Percentiles rank a stretch among this genome's conserved stretches.
These are phyloP conservation scores for Rhingia rostrata DNA, from an alignment of 2,888 invertebrate genomes.

Conservation along the genomic window DNA sequence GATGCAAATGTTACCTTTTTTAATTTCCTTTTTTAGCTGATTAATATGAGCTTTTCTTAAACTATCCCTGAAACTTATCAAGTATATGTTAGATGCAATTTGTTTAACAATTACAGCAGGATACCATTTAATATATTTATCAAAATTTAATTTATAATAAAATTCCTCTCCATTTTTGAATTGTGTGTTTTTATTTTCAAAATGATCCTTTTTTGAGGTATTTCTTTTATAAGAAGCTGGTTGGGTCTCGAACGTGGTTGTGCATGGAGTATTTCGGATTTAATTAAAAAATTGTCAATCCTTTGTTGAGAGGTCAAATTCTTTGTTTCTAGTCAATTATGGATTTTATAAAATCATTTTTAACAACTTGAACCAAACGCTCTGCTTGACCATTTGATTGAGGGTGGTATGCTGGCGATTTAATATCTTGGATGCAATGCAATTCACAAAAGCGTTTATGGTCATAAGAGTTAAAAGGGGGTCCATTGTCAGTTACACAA, in stretches of 20 bases:
- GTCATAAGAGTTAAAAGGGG: conserved; percentile 13
- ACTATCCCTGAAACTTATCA: conserved; percentile 20
- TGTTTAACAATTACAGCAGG: conserved; percentile 28
- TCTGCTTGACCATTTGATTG: too few relatives aligned
- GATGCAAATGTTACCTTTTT: too few relatives aligned
- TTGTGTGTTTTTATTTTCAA: too few relatives aligned
- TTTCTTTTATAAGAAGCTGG: too few relatives aligned
- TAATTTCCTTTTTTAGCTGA: too few relatives aligned
- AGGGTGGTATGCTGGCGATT: conserved; percentile 28
- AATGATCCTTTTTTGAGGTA: too few relatives aligned
- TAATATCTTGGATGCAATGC: conserved; percentile 36
- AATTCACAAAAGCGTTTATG: conserved; percentile 32
- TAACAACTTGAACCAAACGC: conserved; percentile 25
- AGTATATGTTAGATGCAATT: conserved; percentile 27
- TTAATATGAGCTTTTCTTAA: conserved; percentile 28
- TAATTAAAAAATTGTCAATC: conserved; percentile 28
- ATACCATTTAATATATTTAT: conserved; percentile 28
- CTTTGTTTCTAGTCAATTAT: conserved; percentile 3
- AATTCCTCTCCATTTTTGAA: conserved; percentile 22
- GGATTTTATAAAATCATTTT: conserved; percentile 30
- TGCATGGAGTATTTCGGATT: conserved; percentile 23
- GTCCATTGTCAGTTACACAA: conserved; percentile 26
- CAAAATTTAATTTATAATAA: conserved; percentile 28
- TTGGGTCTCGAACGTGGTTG: conserved; percentile 18
- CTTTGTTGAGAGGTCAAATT: not conserved